Conservation (phyloP, 1,140 invertebrate species). For the Brevipalpus yothersi region DNA sequence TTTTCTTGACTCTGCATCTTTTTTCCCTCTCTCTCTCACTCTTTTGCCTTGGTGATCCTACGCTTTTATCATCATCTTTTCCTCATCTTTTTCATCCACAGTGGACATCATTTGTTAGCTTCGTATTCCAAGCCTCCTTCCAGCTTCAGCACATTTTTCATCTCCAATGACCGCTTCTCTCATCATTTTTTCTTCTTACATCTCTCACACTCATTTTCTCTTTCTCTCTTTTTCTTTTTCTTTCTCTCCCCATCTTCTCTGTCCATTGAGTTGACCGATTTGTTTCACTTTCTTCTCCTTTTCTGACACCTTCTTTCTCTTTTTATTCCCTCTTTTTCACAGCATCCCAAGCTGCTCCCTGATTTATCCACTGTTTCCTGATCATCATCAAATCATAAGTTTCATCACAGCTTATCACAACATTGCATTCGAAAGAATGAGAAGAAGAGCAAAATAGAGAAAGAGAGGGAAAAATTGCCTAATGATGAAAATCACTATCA, state of each 20-base stretch:
- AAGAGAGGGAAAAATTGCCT: no score
- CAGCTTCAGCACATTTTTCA: neutral
- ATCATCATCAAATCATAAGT: no score
- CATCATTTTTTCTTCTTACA: neutral
- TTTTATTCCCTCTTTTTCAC: neutral
- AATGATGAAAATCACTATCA: no score
- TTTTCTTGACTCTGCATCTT: neutral
- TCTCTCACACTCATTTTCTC: neutral
- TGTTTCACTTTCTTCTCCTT: neutral
- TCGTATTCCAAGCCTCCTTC: neutral
- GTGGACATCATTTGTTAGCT: neutral
- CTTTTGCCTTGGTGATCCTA: neutral
- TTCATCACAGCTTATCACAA: no score
- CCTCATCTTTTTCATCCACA: neutral
- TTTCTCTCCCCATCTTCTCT: neutral
- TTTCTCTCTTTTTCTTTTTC: neutral
- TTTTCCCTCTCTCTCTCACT: neutral
- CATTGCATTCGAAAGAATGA: no score
- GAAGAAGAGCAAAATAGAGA: no score
- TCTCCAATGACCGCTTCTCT: neutral
- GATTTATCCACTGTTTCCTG: no score
- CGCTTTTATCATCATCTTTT: neutral
- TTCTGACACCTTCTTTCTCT: neutral
- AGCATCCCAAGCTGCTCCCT: neutral
- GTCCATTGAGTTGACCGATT: neutral